These are phyloP conservation scores for Drosophila melanosoma DNA, from an alignment of 2,888 invertebrate species.

Conservation along the genomic window DNA sequence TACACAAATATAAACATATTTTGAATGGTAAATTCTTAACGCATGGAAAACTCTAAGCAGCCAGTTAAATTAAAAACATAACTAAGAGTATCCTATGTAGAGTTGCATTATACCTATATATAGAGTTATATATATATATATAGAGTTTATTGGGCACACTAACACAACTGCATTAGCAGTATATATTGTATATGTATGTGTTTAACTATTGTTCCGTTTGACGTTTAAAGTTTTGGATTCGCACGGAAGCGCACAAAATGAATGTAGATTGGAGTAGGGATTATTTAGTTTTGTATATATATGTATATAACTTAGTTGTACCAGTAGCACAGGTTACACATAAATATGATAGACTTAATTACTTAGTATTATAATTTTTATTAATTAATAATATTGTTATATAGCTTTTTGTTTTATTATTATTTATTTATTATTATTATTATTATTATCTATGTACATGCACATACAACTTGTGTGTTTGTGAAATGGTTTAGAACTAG, in stretches of 20 bases:
- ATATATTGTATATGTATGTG: conserved; percentile 10
- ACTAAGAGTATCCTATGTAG: conserved; percentile 39
- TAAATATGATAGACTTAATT: conserved; percentile 54
- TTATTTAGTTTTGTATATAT: conserved; percentile 5
- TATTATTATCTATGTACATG: conserved; percentile 41
- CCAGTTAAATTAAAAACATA: conserved; percentile 46
- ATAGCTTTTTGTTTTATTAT: conserved; percentile 39
- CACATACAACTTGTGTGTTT: conserved; percentile 40
- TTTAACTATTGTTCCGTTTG: conserved; percentile 36
- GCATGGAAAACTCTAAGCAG: conserved; percentile 60
- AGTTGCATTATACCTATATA: conserved; percentile 32
- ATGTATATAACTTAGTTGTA: conserved; percentile 60
- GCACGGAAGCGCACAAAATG: conserved; percentile 67
- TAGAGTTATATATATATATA: conserved; percentile 4
- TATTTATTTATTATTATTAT: neutral
- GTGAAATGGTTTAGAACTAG: conserved; percentile 39
- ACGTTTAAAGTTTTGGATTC: conserved; percentile 68
- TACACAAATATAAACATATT: conserved; percentile 63
- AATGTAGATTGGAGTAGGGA: conserved; percentile 22
- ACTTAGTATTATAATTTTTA: conserved; percentile 23
- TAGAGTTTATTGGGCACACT: neutral
- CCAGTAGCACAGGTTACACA: conserved; percentile 59
- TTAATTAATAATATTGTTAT: conserved; percentile 25
- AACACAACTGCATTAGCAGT: conserved; percentile 1
- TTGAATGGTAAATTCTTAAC: conserved; percentile 56